phyloP scores from a whole-genome alignment of 2,113 vertebrate species.

The Ceyx melanurus region DNA sequence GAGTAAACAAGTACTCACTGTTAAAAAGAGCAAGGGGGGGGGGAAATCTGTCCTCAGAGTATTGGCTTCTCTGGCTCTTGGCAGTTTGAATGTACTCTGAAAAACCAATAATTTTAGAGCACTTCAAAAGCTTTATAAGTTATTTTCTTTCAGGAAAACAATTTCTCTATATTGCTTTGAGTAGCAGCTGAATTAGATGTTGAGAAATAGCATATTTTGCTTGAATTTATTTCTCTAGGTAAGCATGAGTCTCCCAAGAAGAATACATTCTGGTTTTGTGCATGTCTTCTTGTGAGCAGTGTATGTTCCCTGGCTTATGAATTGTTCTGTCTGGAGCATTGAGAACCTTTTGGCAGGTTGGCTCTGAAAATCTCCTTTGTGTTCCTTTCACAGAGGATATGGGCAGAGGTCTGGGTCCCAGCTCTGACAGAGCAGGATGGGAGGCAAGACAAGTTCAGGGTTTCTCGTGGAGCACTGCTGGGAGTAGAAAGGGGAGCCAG shows the following conservation, averaged over 20 bases:
- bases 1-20: not conserved
- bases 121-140: not conserved
- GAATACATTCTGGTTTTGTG: constrained; percentile 29
- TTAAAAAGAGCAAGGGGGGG: not conserved
- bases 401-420: not conserved
- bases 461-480: not conserved
- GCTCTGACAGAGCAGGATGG: not conserved
- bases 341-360: constrained; percentile 3
- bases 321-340: not conserved
- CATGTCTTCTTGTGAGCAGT: not conserved
- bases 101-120: not conserved
- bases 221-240: not conserved
- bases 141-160: not conserved
- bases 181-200: not conserved
- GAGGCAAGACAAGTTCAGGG: not conserved
- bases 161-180: not conserved
- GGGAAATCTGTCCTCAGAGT: not conserved
- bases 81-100: not conserved
- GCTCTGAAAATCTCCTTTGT: not conserved
- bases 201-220: not conserved
- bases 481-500: not conserved
- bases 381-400: not conserved
- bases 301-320: not conserved
- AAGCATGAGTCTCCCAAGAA: not conserved
- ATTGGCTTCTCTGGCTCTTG: not conserved